Percentiles rank a stretch among this genome's conserved stretches.
phyloP scores from a whole-genome alignment of 2,888 invertebrate genomes.

The Stenoptilia bipunctidactyla region DNA sequence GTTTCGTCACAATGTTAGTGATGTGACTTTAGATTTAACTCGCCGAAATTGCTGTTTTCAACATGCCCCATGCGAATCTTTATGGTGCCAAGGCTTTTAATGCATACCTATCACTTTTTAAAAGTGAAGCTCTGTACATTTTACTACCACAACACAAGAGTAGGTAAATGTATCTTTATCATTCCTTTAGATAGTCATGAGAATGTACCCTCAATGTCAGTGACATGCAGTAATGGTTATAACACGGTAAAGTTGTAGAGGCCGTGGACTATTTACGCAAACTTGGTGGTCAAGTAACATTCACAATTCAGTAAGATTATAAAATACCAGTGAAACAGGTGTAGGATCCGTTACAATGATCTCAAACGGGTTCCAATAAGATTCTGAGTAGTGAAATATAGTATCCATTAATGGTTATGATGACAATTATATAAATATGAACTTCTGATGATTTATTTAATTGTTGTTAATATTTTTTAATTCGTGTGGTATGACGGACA shows the following conservation, averaged over 20 bases:
- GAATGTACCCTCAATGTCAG: neutral
- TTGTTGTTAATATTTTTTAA: too few relatives aligned
- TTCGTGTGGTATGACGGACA: too few relatives aligned
- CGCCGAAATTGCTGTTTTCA: too few relatives aligned
- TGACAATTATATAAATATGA: neutral
- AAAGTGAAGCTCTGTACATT: too few relatives aligned
- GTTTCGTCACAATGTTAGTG: too few relatives aligned
- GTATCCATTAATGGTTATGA: constrained; percentile 21
- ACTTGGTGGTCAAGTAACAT: neutral
- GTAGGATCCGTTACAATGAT: constrained; percentile 32
- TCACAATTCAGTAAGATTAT: constrained; percentile 12
- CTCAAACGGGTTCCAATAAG: constrained; percentile 29
- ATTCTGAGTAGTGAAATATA: constrained; percentile 24
- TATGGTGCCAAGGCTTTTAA: too few relatives aligned
- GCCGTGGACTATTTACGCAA: neutral
- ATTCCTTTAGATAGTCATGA: neutral
- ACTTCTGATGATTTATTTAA: too few relatives aligned
- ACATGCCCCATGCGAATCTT: too few relatives aligned
- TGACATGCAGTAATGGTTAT: constrained; percentile 5
- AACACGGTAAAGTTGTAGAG: neutral
- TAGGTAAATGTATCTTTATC: too few relatives aligned
- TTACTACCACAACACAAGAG: too few relatives aligned
- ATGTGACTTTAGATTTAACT: too few relatives aligned
- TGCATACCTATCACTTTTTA: too few relatives aligned
- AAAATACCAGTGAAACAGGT: constrained; percentile 29